Percentiles rank a stretch among this genome's conserved stretches.
These are phyloP conservation scores for Leuciscus idus DNA, from an alignment of 2,113 vertebrate genomes.

Conservation along the genomic window DNA sequence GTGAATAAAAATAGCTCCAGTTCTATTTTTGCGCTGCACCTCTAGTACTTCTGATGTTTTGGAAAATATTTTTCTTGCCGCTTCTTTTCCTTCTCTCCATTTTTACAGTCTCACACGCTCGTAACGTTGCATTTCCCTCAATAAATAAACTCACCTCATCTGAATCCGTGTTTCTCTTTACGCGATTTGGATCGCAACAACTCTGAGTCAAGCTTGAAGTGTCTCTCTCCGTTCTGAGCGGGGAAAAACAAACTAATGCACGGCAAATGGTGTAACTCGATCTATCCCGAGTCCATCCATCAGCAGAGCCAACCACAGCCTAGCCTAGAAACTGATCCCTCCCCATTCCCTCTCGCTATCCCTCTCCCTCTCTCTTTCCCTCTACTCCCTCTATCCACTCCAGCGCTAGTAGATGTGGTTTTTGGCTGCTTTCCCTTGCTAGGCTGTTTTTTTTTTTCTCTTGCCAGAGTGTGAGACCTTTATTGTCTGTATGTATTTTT, in stretches of 20 bases:
- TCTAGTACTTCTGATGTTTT: constrained; percentile 32
- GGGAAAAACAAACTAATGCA: constrained; percentile 84
- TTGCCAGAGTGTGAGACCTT: constrained; percentile 41
- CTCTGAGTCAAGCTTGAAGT: constrained; percentile 38
- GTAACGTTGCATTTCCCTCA: constrained; percentile 28
- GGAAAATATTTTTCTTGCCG: constrained; percentile 51
- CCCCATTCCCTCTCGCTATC: constrained; percentile 60
- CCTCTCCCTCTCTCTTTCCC: constrained; percentile 53
- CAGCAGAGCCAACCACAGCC: constrained; percentile 73
- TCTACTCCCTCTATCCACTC: constrained; percentile 54
- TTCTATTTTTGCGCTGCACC: constrained; percentile 66
- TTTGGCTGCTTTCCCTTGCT: constrained; percentile 67
- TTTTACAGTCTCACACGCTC: not conserved
- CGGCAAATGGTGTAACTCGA: constrained; percentile 87
- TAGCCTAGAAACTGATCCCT: constrained; percentile 72
- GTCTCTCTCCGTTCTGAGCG: constrained; percentile 27
- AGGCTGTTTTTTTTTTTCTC: constrained; percentile 69
- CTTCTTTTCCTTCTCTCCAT: not conserved
- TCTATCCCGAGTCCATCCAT: constrained; percentile 82
- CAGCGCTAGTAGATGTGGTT: constrained; percentile 68
- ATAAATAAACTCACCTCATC: constrained; percentile 78
- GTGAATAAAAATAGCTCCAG: constrained; percentile 62
- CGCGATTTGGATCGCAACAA: constrained; percentile 41
- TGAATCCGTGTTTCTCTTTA: constrained; percentile 58
- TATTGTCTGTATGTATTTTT: constrained; percentile 11